phyloP scores from a whole-genome alignment of 2,888 invertebrate species.

The Agrotis puta region DNA sequence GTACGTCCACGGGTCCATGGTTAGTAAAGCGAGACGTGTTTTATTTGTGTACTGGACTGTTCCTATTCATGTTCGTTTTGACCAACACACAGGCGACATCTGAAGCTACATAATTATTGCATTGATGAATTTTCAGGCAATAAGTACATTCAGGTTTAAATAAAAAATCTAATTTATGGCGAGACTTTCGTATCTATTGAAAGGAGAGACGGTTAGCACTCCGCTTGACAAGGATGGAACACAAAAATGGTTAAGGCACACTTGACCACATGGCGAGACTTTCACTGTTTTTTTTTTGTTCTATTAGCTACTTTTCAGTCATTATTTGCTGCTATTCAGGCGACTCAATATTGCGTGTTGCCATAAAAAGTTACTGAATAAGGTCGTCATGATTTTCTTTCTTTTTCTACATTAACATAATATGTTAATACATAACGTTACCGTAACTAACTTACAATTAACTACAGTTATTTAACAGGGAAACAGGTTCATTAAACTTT shows the following conservation, averaged over 20 bases:
- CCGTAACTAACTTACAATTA: slow-evolving; percentile 23
- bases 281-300: no score
- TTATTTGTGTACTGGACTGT: neutral
- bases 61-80: no score
- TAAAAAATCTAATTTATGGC: no score
- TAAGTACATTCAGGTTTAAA: no score
- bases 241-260: slow-evolving; percentile 82
- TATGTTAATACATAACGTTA: slow-evolving; percentile 17
- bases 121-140: no score
- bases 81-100: no score
- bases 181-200: no score
- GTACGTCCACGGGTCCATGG: no score
- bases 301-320: no score
- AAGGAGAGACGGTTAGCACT: slow-evolving; percentile 99
- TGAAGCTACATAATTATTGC: no score
- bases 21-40: neutral
- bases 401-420: slow-evolving; percentile 18
- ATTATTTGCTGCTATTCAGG: no score
- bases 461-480: slow-evolving; percentile 2
- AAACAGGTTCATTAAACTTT: slow-evolving; percentile 26
- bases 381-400: slow-evolving; percentile 2
- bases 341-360: slow-evolving; percentile 12
- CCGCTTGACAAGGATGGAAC: slow-evolving; percentile 98
- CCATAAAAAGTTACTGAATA: neutral
- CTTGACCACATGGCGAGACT: slow-evolving; percentile 67